Base-by-base conservation (phyloP, 2,797 vertebrate genomes). In the Helicolenus hilgendorfi region DNA sequence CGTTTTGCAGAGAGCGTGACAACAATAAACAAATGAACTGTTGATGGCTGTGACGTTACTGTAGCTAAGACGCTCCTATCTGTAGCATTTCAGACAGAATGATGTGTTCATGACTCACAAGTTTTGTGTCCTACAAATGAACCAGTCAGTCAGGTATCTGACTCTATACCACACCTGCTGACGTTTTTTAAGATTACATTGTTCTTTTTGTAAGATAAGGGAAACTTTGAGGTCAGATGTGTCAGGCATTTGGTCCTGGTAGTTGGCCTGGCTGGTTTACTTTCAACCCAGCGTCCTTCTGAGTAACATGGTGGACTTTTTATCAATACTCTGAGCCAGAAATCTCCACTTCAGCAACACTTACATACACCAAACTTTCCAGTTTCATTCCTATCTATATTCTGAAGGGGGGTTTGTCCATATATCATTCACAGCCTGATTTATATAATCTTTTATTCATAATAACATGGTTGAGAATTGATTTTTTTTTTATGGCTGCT, bases 11-110 rank as follows among this genome's bases (percentile, higher is more conserved):
- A 9, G 26, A 41, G 67, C 4, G 11, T 20, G 58, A 86, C 87
- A 79, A 85, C 87, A 89, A 14, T 73, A 92, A 91, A 90, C 84
- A 91, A 81, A 88, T 35, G 68, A 82, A 58, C 45, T n/a, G 59
- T 49, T 53, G 24, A 56, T 70, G 20, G 41, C 55, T 4, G n/a
- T 72, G 60, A 76, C 3, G 9, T 72, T 22, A 26, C 55, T 45
- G 63, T 56, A 45, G 22, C 65, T 1, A 22, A 38, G 29, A 10
- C 10, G 4, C 60, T 22, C 73, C 74, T 36, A 27, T 68, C 56
- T 11, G 24, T 49, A 70, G 56, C 6, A 7, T 7, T 18, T 59
- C 7, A 24, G 35, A 67, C 36, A 5, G 10, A 13, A 20, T 56
- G 13, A 65, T 5, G 15, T 1, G 22, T 64, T 6, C 6, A 64